Evolutionary conservation across 2,113 vertebrate species (phyloP).

Genomic region (Ciconia stormi): DNA sequence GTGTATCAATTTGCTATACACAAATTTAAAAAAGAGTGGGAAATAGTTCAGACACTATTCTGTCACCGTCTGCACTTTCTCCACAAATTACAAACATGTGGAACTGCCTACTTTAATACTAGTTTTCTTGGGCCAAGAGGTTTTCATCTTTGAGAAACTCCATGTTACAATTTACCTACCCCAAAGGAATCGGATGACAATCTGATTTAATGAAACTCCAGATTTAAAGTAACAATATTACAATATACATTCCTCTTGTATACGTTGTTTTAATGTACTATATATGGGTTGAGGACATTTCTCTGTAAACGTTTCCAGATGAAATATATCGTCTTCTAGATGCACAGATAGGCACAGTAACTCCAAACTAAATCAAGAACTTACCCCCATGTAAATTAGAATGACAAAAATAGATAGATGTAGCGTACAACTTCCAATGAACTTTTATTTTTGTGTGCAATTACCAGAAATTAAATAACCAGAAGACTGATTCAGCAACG

Average conservation of each 20-base stretch:
- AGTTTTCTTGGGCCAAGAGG: constrained; percentile 54
- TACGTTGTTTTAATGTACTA: constrained; percentile 52
- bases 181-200: constrained; percentile 48
- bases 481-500: constrained; percentile 9
- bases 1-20: constrained; percentile 69
- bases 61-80: constrained; percentile 65
- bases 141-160: constrained; percentile 72
- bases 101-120: constrained; percentile 49
- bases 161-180: constrained; percentile 55
- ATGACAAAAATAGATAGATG: constrained; percentile 32
- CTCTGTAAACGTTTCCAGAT: constrained; percentile 63
- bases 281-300: constrained; percentile 44
- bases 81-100: constrained; percentile 73
- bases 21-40: constrained; percentile 36
- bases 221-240: constrained; percentile 51
- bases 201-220: constrained; percentile 56
- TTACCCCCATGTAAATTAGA: neutral
- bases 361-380: constrained; percentile 48
- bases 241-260: constrained; percentile 36
- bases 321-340: constrained; percentile 62
- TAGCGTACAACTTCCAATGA: neutral
- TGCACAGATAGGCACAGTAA: constrained; percentile 52
- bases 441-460: constrained; percentile 32
- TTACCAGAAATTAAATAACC: constrained; percentile 46
- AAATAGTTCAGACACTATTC: constrained; percentile 61